Conservation (phyloP, 1,140 invertebrate species). For the Ectropis grisescens region DNA sequence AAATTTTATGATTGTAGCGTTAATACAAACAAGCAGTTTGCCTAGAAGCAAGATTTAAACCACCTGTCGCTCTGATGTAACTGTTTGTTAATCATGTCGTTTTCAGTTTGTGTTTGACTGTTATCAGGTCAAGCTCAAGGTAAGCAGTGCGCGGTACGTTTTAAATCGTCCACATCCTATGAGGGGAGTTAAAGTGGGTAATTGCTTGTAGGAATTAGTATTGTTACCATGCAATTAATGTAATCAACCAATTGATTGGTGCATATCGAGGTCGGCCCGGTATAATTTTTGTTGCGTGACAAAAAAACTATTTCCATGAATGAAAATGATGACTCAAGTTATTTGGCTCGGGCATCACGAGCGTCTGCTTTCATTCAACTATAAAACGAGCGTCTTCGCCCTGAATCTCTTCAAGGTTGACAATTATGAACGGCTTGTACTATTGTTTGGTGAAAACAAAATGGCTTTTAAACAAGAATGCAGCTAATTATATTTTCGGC, state of each 20-base stretch:
- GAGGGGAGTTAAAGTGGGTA: too few species aligned
- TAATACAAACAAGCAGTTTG: too few species aligned
- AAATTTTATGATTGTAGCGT: too few species aligned
- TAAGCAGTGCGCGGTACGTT: too few species aligned
- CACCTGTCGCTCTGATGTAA: constrained; percentile 19
- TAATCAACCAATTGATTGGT: too few species aligned
- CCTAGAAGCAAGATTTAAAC: not conserved
- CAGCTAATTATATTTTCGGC: not conserved
- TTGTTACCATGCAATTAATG: too few species aligned
- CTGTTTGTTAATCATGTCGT: constrained; percentile 13
- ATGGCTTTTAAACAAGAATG: not conserved
- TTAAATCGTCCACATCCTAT: too few species aligned
- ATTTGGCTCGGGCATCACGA: constrained; percentile 23
- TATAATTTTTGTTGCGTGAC: too few species aligned
- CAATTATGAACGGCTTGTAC: constrained; percentile 9
- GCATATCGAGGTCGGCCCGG: too few species aligned
- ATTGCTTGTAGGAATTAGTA: too few species aligned
- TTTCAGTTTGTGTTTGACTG: constrained; percentile 12
- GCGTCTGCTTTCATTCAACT: constrained; percentile 18
- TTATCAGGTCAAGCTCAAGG: constrained; percentile 47
- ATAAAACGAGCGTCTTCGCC: constrained; percentile 3
- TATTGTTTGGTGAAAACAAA: constrained; percentile 2
- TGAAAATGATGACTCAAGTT: constrained; percentile 43
- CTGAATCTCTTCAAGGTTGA: constrained; percentile 9
- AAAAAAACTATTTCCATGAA: constrained; percentile 27